Base-by-base conservation (phyloP, 2,113 vertebrate genomes). In the Steatornis caripensis region DNA sequence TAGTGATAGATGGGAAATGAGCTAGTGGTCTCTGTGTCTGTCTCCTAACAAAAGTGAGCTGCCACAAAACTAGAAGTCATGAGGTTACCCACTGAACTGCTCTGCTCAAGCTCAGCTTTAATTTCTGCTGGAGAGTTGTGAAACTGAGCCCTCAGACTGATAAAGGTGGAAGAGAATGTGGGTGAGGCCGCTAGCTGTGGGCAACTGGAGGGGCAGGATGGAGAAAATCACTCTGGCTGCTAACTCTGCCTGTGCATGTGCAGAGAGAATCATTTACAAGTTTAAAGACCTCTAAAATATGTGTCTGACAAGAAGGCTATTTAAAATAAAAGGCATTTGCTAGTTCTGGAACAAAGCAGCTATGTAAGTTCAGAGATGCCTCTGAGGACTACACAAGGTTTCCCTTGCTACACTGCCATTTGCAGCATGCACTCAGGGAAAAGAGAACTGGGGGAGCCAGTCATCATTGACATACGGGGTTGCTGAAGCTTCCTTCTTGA, bases 381-480 rank as follows among this genome's bases (percentile, higher is more conserved):
- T 32, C 43, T 36, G 77, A 65, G 51, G 26, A 43, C 26, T 19
- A 24, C 11, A n/a, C 4, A n/a, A 80, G 8, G 26, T 64, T 68
- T 81, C 13, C 27, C 30, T 84, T 85, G n/a, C 51, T 77, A 0
- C 0, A 1, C 30, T 87, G 68, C n/a, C 5, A 18, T 70, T 46
- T 62, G 55, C 22, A 81, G 30, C 1, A 6, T 13, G 9, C 12
- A 13, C 2, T 10, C 11, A 30, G 24, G 49, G 15, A 48, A 36
- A 34, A 70, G 41, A 58, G 5, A 6, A 13, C 36, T 12, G 7
- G 20, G 4, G 12, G 15, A 72, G 29, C 48, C 77, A 62, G 41
- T 36, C 43, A 3, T 34, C 20, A 5, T 34, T 83, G 53, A 39
- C 3, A 0, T 19, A 1, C 19, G 30, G 32, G 10, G 23, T 22